These are phyloP conservation scores for Atta colombica DNA, from an alignment of 1,140 invertebrate species.

Conservation along the genomic window DNA sequence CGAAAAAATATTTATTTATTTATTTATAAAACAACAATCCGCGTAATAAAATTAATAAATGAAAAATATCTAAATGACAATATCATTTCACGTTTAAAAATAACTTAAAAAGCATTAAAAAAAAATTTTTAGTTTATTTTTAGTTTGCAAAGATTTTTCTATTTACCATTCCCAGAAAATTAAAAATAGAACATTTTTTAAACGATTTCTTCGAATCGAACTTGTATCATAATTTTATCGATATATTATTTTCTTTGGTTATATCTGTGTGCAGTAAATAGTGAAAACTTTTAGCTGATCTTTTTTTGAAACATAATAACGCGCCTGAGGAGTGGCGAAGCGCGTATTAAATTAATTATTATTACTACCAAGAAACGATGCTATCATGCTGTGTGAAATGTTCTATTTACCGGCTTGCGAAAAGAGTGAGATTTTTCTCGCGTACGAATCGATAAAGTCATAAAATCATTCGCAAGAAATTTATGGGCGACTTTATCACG, in stretches of 20 bases:
- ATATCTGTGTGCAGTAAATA: neutral
- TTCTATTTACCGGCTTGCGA: slow-evolving; percentile 39
- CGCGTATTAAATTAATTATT: slow-evolving; percentile 43
- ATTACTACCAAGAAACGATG: slow-evolving; percentile 7
- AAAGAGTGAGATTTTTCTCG: slow-evolving; percentile 37
- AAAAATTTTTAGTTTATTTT: neutral
- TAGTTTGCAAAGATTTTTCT: neutral
- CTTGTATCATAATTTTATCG: slow-evolving; percentile 4
- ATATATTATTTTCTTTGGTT: neutral
- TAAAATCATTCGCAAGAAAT: slow-evolving; percentile 61
- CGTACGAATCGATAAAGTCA: slow-evolving; percentile 59
- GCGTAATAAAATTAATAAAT: too few species aligned
- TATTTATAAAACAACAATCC: too few species aligned
- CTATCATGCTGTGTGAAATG: slow-evolving; percentile 37
- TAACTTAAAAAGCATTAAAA: neutral
- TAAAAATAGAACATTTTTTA: slow-evolving; percentile 1
- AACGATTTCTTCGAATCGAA: neutral
- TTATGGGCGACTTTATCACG: slow-evolving; percentile 55
- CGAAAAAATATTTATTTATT: too few species aligned
- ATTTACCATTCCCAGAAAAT: neutral
- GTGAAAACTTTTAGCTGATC: neutral
- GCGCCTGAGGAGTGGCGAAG: slow-evolving; percentile 4
- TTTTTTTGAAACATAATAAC: neutral
- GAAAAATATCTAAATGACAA: neutral
- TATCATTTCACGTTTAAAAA: neutral